Conservation (phyloP, 92 coral and sea anemone species). For the Blastomussa wellsi region DNA sequence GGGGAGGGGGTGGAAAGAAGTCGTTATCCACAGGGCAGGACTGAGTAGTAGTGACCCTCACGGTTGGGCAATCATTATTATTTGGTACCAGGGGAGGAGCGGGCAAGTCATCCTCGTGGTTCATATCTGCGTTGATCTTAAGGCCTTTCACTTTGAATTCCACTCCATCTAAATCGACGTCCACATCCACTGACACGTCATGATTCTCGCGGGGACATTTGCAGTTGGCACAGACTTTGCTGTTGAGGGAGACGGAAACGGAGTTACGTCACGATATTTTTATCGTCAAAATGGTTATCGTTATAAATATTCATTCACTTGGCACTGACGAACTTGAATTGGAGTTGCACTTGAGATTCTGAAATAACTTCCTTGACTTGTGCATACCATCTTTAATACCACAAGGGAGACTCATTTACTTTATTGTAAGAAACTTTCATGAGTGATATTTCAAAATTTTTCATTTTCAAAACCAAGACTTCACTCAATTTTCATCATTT, state of each 20-base stretch:
- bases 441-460: not conserved
- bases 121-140: slow-evolving; percentile 54
- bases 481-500: not conserved
- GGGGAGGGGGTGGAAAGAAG: slow-evolving; percentile 73
- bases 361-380: not conserved
- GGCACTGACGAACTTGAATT: not conserved
- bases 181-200: slow-evolving; percentile 68
- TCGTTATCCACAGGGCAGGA: slow-evolving; percentile 36
- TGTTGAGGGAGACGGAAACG: slow-evolving; percentile 23
- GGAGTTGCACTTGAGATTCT: not conserved
- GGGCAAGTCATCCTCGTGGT: slow-evolving; percentile 51
- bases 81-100: slow-evolving; percentile 52
- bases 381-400: not conserved
- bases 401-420: not conserved
- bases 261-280: no score
- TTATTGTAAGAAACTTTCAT: not conserved
- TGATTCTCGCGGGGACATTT: slow-evolving; percentile 97
- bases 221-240: slow-evolving; percentile 91
- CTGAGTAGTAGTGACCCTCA: slow-evolving; percentile 12
- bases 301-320: not conserved
- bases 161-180: slow-evolving; percentile 65
- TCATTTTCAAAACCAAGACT: not conserved
- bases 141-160: slow-evolving; percentile 79
- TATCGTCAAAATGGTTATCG: not conserved
- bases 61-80: slow-evolving; percentile 9